Conservation (phyloP, 2,888 invertebrate genomes). For the Nemotelus pantherinus region DNA sequence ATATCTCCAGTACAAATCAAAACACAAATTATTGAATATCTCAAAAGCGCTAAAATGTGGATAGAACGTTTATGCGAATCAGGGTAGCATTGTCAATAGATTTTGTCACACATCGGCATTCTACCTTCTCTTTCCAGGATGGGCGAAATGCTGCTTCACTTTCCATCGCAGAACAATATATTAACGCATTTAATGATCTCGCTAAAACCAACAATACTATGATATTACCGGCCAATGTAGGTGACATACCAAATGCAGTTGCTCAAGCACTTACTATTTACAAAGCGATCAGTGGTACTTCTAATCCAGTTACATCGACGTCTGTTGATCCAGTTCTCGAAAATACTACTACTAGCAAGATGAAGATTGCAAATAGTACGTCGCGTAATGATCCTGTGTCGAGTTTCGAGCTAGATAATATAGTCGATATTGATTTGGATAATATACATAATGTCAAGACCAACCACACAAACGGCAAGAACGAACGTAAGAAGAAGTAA, state of each 20-base stretch:
- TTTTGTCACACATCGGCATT: no score
- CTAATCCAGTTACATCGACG: background rate
- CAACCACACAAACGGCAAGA: constrained; percentile 9
- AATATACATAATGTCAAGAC: constrained; percentile 7
- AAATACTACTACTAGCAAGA: background rate
- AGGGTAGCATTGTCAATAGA: no score
- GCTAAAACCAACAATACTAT: constrained; percentile 95
- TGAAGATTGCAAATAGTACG: background rate
- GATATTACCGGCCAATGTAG: constrained; percentile 90
- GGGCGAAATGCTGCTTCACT: constrained; percentile 92
- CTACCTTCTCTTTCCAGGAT: constrained; percentile 65
- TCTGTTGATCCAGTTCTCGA: background rate
- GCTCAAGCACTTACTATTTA: constrained; percentile 63
- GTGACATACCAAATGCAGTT: constrained; percentile 64
- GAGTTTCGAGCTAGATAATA: background rate
- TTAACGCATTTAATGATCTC: constrained; percentile 90
- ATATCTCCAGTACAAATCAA: background rate
- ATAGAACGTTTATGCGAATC: no score
- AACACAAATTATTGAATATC: no score
- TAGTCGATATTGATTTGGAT: constrained; percentile 35
- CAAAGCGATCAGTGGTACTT: constrained; percentile 48
- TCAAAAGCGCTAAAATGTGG: no score
- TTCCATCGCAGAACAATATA: constrained; percentile 95
- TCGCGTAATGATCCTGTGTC: background rate
- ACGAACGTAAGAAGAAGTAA: constrained; percentile 38